Conservation (phyloP, 2,113 vertebrate genomes). For the Alces alces region DNA sequence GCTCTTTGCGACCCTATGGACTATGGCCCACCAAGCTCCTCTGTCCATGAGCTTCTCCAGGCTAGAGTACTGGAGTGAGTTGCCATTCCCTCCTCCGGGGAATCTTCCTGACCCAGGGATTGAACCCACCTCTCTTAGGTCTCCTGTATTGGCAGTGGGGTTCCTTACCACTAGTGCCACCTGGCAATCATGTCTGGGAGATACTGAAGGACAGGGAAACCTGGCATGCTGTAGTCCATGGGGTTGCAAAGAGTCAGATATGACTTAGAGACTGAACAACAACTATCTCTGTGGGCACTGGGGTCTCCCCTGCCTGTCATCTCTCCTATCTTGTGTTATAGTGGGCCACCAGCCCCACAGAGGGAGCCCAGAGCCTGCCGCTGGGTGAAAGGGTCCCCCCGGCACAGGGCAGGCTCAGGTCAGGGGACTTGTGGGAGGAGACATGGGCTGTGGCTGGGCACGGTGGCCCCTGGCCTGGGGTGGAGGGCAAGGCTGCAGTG, state of each 20-base stretch:
- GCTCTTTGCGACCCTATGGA: background rate
- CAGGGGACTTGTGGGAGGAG: background rate
- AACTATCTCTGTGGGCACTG: background rate
- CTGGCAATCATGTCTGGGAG: background rate
- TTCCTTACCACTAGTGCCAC: background rate
- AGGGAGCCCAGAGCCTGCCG: background rate
- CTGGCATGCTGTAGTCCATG: background rate
- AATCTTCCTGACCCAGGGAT: background rate
- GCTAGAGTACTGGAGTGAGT: background rate
- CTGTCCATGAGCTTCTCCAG: background rate
- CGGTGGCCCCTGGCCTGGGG: background rate
- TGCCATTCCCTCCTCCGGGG: background rate
- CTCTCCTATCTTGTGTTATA: background rate
- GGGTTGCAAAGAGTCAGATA: background rate
- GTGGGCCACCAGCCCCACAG: rapidly evolving
- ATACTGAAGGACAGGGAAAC: background rate
- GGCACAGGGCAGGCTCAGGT: rapidly evolving
- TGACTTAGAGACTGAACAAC: background rate
- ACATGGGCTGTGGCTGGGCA: background rate
- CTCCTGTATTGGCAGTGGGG: background rate
- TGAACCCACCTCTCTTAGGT: background rate
- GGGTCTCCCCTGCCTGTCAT: background rate
- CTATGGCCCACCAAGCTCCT: background rate
- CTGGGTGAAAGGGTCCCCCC: background rate
- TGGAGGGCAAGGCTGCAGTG: background rate